Evolutionary conservation across 2,888 invertebrate genomes (phyloP).

Genomic region (Eristalinus sepulchralis): DNA sequence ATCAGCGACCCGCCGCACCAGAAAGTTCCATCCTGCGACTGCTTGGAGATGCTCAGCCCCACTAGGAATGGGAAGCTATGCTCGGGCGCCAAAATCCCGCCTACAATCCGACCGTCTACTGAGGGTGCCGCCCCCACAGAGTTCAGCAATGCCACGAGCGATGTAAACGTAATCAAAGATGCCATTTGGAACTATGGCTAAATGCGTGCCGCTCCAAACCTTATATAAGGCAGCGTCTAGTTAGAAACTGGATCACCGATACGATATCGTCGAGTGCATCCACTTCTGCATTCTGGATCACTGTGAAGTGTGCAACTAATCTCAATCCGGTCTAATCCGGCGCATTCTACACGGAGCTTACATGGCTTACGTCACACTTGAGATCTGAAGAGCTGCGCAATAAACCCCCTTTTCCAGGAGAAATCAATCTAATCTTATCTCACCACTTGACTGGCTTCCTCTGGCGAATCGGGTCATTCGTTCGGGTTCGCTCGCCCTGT

Average conservation of each 20-base stretch:
- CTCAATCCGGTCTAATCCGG: constrained; percentile 34
- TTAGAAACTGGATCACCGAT: constrained; percentile 51
- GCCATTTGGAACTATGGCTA: constrained; percentile 53
- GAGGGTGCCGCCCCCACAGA: constrained; percentile 9
- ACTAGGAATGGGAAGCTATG: constrained; percentile 78
- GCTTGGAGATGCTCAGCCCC: constrained; percentile 73
- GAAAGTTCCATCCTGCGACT: constrained; percentile 66
- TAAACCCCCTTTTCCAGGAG: constrained; percentile 7
- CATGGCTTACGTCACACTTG: constrained; percentile 5
- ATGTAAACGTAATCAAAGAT: constrained; percentile 14
- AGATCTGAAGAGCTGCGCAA: constrained; percentile 55
- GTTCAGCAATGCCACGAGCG: constrained; percentile 15
- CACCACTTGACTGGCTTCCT: background rate
- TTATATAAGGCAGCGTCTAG: constrained; percentile 47
- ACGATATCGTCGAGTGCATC: constrained; percentile 36
- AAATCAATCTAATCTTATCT: constrained; percentile 40
- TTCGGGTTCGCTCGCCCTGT: background rate
- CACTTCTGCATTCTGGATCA: constrained; percentile 55
- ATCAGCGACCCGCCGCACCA: constrained; percentile 79
- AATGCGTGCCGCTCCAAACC: background rate
- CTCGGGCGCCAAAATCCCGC: constrained; percentile 76
- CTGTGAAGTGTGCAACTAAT: constrained; percentile 39
- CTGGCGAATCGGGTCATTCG: constrained; percentile 13
- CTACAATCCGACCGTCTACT: constrained; percentile 75
- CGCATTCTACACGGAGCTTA: background rate